These are phyloP conservation scores for Rachycentron canadum DNA, from an alignment of 2,797 vertebrate genomes.

Conservation along the genomic window DNA sequence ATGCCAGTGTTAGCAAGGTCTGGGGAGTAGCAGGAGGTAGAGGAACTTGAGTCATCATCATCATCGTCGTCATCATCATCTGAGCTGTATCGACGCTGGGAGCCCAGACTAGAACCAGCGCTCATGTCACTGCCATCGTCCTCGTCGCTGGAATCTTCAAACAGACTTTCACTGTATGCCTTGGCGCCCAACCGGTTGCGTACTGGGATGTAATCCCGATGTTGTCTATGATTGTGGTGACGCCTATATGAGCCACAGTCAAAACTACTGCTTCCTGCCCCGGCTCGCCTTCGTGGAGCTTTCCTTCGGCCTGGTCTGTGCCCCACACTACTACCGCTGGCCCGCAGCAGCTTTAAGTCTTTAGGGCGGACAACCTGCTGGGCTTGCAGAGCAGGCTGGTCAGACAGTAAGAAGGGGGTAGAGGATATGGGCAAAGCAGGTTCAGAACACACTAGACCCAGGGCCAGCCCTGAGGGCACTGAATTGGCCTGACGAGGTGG, in stretches of 20 bases:
- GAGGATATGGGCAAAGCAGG: slow-evolving; percentile 86
- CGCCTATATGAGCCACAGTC: slow-evolving; percentile 87
- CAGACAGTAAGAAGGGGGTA: slow-evolving; percentile 83
- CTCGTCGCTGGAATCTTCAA: slow-evolving; percentile 89
- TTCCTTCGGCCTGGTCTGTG: slow-evolving; percentile 88
- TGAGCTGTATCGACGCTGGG: slow-evolving; percentile 89
- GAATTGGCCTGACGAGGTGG: slow-evolving; percentile 86
- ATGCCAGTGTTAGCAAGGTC: slow-evolving; percentile 84
- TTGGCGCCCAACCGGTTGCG: slow-evolving; percentile 88
- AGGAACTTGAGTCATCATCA: slow-evolving; percentile 89
- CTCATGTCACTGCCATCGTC: slow-evolving; percentile 93
- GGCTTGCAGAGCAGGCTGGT: slow-evolving; percentile 80
- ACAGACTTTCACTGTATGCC: slow-evolving; percentile 89
- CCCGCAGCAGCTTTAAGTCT: slow-evolving; percentile 90
- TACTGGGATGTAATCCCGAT: slow-evolving; percentile 89
- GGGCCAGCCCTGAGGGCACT: slow-evolving; percentile 85
- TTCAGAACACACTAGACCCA: slow-evolving; percentile 86
- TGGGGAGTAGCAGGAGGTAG: slow-evolving; percentile 92
- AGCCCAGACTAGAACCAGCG: slow-evolving; percentile 90
- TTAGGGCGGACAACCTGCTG: slow-evolving; percentile 93
- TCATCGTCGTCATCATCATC: slow-evolving; percentile 85
- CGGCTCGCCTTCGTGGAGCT: slow-evolving; percentile 84
- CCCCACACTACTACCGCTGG: slow-evolving; percentile 80
- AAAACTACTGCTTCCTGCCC: slow-evolving; percentile 87
- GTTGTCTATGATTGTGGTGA: slow-evolving; percentile 85